Evolutionary conservation across 2,113 vertebrate species (phyloP), one percentile per base, ranked within the genome.

Genomic region (Gobiocypris rarus): DNA sequence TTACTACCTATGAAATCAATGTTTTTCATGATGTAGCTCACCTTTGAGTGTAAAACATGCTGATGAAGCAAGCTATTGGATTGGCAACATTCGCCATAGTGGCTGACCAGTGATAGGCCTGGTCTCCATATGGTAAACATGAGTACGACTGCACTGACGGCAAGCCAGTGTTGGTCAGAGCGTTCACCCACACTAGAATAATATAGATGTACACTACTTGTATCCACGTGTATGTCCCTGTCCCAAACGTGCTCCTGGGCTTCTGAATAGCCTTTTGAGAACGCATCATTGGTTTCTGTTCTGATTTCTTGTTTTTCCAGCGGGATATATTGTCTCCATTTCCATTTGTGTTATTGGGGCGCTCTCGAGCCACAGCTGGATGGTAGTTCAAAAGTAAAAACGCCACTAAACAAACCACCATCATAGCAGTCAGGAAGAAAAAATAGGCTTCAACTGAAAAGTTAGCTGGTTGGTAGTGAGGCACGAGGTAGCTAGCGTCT

Each of bases 121-220:
- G 86, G 87, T 92, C 93, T 9, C 95, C 96, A 22, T 96, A 96
- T 0, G 96, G 96, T 85, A 96, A 80, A 81, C 95, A 96, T 0
- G 96, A 95, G 89, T 96, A 96, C 19, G 96, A 94, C 91, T 96
- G 96, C 52, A 96, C 92, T 0, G 96, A 94, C 0, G 95, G 95
- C 0, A 96, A 90, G n/a, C 94, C 92, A 4, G 89, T 92, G 26
- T 96, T 96, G 84, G 92, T 94, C 86, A 96, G 90, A 8, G 92
- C 93, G 2, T 94, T 95, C 0, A 79, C 89, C 95, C 96, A 96
- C 45, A 84, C 92, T 83, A 96, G 89, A 41, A 94, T 70, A n/a
- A 73, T 81, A 26, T 95, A 96, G 89, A 96, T 93, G 78, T 91
- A 95, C 6, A 91, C 28, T 76, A 91, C 86, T 89, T 95, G 90